These are phyloP conservation scores for Aethes cnicana DNA, from an alignment of 2,888 invertebrate species.

Conservation along the genomic window DNA sequence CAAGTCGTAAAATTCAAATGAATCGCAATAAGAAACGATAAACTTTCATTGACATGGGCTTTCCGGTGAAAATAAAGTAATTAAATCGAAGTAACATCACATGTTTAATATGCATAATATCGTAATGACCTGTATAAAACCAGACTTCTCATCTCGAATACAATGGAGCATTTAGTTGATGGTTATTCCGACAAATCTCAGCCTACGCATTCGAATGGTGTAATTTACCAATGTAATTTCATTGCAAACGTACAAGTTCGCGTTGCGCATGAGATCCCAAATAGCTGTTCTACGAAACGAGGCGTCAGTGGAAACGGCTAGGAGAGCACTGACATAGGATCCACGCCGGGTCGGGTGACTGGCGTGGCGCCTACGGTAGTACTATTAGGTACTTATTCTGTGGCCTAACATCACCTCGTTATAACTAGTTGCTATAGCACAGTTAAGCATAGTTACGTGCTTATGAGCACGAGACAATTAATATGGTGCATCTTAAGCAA, in stretches of 20 bases:
- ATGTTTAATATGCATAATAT: constrained; percentile 31
- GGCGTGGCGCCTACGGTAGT: constrained; percentile 31
- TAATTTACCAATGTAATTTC: constrained; percentile 35
- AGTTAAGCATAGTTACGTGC: too few relatives aligned
- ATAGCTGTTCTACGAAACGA: constrained; percentile 57
- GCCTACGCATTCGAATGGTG: constrained; percentile 55
- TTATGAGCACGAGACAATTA: too few relatives aligned
- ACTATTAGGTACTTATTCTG: too few relatives aligned
- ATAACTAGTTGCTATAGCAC: too few relatives aligned
- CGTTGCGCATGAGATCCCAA: constrained; percentile 53
- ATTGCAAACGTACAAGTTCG: too few relatives aligned
- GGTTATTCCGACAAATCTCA: constrained; percentile 52
- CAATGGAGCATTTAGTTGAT: constrained; percentile 59
- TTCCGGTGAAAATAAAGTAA: too few relatives aligned
- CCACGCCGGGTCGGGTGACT: constrained; percentile 39
- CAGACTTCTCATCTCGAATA: constrained; percentile 52
- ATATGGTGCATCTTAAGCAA: too few relatives aligned
- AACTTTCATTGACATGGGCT: too few relatives aligned
- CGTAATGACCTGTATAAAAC: constrained; percentile 51
- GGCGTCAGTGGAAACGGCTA: constrained; percentile 46
- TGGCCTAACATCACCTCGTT: too few relatives aligned
- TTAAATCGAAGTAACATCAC: constrained; percentile 8
- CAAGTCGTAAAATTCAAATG: too few relatives aligned
- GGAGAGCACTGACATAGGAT: constrained; percentile 52
- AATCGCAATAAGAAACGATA: too few relatives aligned